These are phyloP conservation scores for Gymnoscopelus braueri DNA, from an alignment of 2,797 vertebrate genomes.

Conservation along the genomic window DNA sequence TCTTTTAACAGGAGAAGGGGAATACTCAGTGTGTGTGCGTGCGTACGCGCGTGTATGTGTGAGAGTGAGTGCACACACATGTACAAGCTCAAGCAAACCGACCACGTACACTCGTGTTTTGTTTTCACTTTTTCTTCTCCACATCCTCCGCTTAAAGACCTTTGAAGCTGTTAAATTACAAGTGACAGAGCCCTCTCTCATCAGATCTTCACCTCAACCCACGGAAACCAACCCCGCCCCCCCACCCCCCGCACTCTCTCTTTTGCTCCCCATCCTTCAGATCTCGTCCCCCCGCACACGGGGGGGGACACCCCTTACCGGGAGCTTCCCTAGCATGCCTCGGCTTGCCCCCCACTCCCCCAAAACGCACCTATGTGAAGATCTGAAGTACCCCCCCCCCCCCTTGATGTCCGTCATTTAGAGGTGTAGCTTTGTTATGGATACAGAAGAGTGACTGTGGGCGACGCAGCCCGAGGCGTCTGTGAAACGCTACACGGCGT, in stretches of 20 bases:
- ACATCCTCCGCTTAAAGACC: conserved; percentile 45
- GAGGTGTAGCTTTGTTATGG: conserved; percentile 70
- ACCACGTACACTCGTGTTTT: conserved; percentile 15
- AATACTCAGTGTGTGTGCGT: background rate
- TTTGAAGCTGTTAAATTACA: conserved; percentile 70
- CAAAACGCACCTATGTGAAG: conserved; percentile 30
- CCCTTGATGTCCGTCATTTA: conserved; percentile 66
- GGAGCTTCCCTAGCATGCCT: conserved; percentile 60
- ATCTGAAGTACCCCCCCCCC: conserved; percentile 37
- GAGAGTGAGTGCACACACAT: background rate
- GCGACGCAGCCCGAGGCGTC: conserved; percentile 51
- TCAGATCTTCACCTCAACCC: conserved; percentile 70
- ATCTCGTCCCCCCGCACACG: conserved; percentile 45
- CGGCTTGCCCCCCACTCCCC: conserved; percentile 56
- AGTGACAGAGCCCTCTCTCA: conserved; percentile 44
- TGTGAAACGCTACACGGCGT: background rate
- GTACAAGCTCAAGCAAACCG: too few relatives aligned
- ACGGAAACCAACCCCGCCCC: conserved; percentile 57
- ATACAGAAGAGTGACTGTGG: conserved; percentile 58
- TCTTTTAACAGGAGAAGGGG: too few relatives aligned
- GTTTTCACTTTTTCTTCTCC: conserved; percentile 40
- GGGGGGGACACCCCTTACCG: conserved; percentile 15
- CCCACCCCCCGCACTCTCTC: conserved; percentile 19
- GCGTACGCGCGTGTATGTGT: background rate
- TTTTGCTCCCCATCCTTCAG: conserved; percentile 57